phyloP scores from a whole-genome alignment of 2,797 vertebrate species.

The Emydoidea blandingii region DNA sequence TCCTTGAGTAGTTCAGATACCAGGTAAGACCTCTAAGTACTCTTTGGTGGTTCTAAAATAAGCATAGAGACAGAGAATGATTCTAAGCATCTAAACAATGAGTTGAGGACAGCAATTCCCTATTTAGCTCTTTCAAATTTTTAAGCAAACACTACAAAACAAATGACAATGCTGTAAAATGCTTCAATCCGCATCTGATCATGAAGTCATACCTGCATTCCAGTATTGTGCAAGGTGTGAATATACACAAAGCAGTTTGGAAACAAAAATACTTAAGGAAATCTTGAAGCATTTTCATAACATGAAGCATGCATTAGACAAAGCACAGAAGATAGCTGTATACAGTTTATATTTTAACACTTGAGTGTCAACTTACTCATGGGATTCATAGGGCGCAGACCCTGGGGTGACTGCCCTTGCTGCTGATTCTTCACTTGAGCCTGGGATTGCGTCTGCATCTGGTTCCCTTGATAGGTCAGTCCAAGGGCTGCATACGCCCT shows the following conservation, averaged over 20 bases:
- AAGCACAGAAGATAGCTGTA: not conserved
- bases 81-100: not conserved
- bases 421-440: constrained; percentile 85
- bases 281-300: not conserved
- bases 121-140: not conserved
- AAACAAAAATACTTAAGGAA: not conserved
- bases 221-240: not conserved
- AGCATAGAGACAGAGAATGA: not conserved
- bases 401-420: constrained; percentile 86
- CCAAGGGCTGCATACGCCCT: constrained; percentile 96
- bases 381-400: constrained; percentile 88
- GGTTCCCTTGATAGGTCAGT: constrained; percentile 96
- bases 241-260: not conserved
- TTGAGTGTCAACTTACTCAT: constrained; percentile 86
- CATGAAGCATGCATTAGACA: not conserved
- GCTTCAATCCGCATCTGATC: not conserved
- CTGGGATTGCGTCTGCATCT: constrained; percentile 89
- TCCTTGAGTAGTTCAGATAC: not conserved
- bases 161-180: not conserved
- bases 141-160: not conserved
- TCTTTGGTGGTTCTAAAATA: not conserved
- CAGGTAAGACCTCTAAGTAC: not conserved
- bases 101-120: not conserved
- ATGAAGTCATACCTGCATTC: not conserved
- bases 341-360: not conserved